Percentiles rank a stretch among this genome's conserved stretches.
Evolutionary conservation across 2,797 vertebrate species (phyloP).

Genomic region (Nyctibius grandis): DNA sequence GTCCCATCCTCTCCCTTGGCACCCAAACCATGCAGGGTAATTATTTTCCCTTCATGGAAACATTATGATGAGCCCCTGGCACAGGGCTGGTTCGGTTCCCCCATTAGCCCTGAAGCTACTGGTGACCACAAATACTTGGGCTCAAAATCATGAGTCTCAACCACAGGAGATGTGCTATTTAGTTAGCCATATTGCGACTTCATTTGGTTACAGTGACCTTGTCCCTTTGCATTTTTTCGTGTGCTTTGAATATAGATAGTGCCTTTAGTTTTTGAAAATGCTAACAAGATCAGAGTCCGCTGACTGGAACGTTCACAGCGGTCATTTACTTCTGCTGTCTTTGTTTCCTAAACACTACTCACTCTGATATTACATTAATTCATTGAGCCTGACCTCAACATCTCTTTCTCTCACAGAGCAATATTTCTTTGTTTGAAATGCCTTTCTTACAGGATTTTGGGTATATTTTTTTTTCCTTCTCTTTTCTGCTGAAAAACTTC

Average conservation of each 20-base stretch:
- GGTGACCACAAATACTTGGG: background rate
- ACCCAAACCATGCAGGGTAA: background rate
- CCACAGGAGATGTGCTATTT: background rate
- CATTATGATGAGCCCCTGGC: background rate
- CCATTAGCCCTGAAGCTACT: background rate
- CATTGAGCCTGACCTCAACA: background rate
- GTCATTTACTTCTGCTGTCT: background rate
- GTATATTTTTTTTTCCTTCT: background rate
- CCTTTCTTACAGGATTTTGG: background rate
- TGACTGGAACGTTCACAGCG: background rate
- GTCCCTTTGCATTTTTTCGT: background rate
- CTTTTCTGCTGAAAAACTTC: background rate
- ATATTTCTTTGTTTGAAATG: background rate
- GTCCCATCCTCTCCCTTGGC: background rate
- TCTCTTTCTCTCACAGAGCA: background rate
- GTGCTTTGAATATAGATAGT: background rate
- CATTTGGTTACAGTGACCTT: background rate
- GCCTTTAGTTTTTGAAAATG: background rate
- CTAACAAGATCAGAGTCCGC: background rate
- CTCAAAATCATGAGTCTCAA: background rate
- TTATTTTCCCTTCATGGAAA: background rate
- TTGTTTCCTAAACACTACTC: background rate
- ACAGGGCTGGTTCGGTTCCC: background rate
- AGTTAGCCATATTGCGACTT: accelerated
- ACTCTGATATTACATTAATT: background rate